Evolutionary conservation across 2,797 vertebrate species (phyloP).

Genomic region (Phataginus tricuspis): DNA sequence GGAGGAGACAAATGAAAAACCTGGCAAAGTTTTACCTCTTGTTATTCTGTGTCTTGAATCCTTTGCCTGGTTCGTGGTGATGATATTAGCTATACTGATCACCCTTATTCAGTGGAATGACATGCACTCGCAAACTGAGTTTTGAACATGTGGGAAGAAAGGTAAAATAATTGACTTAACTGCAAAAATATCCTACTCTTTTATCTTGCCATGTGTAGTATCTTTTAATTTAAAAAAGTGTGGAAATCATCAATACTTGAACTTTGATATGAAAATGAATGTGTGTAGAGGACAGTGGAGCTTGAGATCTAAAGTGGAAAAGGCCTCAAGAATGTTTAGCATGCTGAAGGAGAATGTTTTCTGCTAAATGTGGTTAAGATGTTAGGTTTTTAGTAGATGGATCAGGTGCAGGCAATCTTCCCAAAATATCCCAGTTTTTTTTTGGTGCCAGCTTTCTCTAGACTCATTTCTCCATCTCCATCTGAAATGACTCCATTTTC

Average conservation of each 20-base stretch:
- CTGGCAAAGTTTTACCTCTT: constrained; percentile 59
- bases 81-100: constrained; percentile 69
- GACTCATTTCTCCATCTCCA: not conserved
- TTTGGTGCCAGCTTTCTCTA: not conserved
- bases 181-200: constrained; percentile 52
- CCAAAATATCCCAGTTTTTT: not conserved
- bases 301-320: not conserved
- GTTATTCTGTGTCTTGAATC: constrained; percentile 47
- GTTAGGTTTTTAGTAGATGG: not conserved
- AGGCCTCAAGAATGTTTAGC: not conserved
- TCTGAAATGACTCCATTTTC: not conserved
- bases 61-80: constrained; percentile 61
- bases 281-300: not conserved
- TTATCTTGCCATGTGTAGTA: not conserved
- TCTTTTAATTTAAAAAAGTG: not conserved
- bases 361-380: not conserved
- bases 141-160: constrained; percentile 61
- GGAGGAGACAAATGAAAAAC: constrained; percentile 71
- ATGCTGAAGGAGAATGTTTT: not conserved
- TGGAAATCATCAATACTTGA: constrained; percentile 12
- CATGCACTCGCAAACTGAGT: constrained; percentile 58
- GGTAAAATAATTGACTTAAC: constrained; percentile 43
- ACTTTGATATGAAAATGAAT: constrained; percentile 37
- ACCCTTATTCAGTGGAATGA: constrained; percentile 64
- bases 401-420: not conserved